These are phyloP conservation scores for Pseudomyrmex flavicornis DNA, from an alignment of 1,140 invertebrate genomes.

Conservation along the genomic window DNA sequence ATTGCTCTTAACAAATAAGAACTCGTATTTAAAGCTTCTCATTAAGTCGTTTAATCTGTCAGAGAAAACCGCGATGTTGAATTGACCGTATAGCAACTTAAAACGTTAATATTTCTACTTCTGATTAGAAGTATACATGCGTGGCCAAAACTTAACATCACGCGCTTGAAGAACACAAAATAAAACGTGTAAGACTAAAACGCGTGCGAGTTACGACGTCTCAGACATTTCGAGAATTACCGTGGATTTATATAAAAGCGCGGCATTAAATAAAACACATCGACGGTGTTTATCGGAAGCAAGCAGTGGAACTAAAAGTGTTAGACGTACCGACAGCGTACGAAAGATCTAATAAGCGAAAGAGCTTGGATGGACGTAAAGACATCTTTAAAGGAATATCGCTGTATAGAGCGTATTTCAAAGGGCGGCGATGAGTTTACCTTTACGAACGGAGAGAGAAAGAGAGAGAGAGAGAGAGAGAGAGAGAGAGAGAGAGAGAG, in stretches of 20 bases:
- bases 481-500: background rate
- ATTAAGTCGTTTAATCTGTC: background rate
- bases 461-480: background rate
- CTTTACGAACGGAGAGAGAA: background rate
- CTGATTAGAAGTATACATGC: background rate
- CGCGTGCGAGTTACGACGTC: background rate
- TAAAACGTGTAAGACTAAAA: background rate
- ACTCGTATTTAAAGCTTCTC: background rate
- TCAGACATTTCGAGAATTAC: background rate
- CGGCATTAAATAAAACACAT: slow-evolving; percentile 39
- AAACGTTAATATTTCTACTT: no score
- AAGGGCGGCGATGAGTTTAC: slow-evolving; percentile 48
- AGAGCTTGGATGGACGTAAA: slow-evolving; percentile 51
- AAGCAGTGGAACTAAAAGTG: slow-evolving; percentile 42
- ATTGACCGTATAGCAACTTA: no score
- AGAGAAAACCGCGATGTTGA: no score
- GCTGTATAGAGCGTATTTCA: slow-evolving; percentile 37
- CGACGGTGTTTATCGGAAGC: slow-evolving; percentile 25
- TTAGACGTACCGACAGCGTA: slow-evolving; percentile 42
- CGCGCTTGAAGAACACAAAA: background rate
- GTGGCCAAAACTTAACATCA: background rate
- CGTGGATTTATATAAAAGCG: slow-evolving; percentile 9
- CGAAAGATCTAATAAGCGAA: slow-evolving; percentile 48
- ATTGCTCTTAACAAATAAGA: no score
- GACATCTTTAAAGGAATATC: slow-evolving; percentile 55